Evolutionary conservation across 1,140 invertebrate genomes (phyloP), one percentile per base, ranked within the genome.

Genomic region (Ditylenchus dipsaci): DNA sequence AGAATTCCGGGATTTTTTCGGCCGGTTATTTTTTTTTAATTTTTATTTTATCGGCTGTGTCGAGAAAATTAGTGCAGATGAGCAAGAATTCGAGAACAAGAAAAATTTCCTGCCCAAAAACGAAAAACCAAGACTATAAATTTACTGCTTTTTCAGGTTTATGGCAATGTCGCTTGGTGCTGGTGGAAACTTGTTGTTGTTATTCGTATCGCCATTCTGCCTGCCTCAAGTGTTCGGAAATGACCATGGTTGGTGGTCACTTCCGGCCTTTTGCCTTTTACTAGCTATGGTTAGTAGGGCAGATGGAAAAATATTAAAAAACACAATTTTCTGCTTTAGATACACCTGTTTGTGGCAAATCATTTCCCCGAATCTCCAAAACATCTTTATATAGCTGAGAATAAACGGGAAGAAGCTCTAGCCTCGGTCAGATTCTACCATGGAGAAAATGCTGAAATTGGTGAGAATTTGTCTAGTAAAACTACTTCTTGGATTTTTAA

Each of bases 361-460:
- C 30, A 30, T 42, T 78, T 77, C 47, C 76, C 76, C 19, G 65
- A 77, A 45, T 75, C 71, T 15, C 76, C 76, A n/a, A 77, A 77
- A 63, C 77, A 77, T 19, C 23, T 45, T 15, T 72, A 76, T 45
- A 78, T 77, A 23, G 59, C 63, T n/a, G 26, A 75, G 21, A 45
- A 70, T 26, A 27, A 69, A 42, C 61, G 60, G 19, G 60, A 71
- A 29, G 26, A 57, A 21, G 53, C 65, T 11, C 33, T 27, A 49
- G 8, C 49, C 26, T 27, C 73, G 21, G 42, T 77, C 26, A 19
- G 27, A 45, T 73, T 73, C 56, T 73, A 73, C 27, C 68, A 73
- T 63, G 64, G 70, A 0, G 30, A 61, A 5, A 8, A 59, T 26
- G 63, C 63, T 13, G 42, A 73, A 21, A 47, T 73, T 9, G 49